Conservation (phyloP, 2,797 vertebrate genomes). For the Mormyrus hasselquistii region DNA sequence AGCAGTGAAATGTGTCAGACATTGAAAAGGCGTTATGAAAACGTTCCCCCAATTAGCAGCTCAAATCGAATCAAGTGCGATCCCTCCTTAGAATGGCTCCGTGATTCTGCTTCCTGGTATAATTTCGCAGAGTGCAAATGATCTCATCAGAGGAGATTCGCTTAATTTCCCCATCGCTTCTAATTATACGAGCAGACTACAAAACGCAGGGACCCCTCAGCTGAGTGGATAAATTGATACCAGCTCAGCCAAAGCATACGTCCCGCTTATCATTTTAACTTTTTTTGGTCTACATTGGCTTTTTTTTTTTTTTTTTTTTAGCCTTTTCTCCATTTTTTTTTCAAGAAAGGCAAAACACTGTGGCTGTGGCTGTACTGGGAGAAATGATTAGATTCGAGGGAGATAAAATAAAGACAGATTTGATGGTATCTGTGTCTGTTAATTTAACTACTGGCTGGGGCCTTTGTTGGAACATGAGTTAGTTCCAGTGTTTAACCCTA, state of each 20-base stretch:
- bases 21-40: constrained; percentile 10
- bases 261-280: constrained; percentile 79
- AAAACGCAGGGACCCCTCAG: constrained; percentile 85
- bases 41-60: constrained; percentile 15
- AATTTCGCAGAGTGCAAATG: constrained; percentile 78
- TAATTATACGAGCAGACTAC: constrained; percentile 92
- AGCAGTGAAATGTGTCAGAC: background rate
- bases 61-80: constrained; percentile 45
- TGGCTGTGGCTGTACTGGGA: background rate
- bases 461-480: constrained; percentile 99
- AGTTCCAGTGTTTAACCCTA: constrained; percentile 99
- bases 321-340: constrained; percentile 40
- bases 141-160: constrained; percentile 87
- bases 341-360: constrained; percentile 36
- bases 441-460: constrained; percentile 96
- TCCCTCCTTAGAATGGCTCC: constrained; percentile 73
- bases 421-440: constrained; percentile 94
- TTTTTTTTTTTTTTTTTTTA: constrained; percentile 48
- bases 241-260: constrained; percentile 83
- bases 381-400: constrained; percentile 42
- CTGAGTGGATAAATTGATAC: constrained; percentile 83
- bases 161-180: constrained; percentile 88
- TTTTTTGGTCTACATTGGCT: background rate
- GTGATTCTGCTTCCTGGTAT: constrained; percentile 78
- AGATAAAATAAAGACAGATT: constrained; percentile 81